Conservation (phyloP, 2,797 vertebrate species). For the Masticophis lateralis region DNA sequence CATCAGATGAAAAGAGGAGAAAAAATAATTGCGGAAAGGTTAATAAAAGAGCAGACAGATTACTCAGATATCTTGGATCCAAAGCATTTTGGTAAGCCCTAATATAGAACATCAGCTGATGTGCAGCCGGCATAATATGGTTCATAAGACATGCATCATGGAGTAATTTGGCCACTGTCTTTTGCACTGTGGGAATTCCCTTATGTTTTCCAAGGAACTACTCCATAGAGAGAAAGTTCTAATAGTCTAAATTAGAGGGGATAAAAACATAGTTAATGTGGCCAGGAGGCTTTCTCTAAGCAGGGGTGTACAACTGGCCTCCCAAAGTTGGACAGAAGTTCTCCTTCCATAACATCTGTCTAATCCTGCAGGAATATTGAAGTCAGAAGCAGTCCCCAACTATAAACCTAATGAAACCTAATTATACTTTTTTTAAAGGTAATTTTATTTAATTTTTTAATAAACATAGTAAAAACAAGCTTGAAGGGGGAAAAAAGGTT, state of each 20-base stretch:
- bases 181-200: neutral
- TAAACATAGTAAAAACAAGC: neutral
- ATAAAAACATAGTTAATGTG: neutral
- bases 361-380: neutral
- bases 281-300: neutral
- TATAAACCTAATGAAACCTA: neutral
- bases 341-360: neutral
- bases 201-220: neutral
- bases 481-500: neutral
- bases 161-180: neutral
- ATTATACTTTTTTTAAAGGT: neutral
- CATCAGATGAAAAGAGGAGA: neutral
- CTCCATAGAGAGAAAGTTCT: neutral
- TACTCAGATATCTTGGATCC: neutral
- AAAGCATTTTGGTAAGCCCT: neutral
- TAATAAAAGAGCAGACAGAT: neutral
- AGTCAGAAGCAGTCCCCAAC: neutral
- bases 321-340: neutral
- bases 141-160: neutral
- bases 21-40: neutral
- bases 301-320: neutral
- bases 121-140: neutral
- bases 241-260: neutral
- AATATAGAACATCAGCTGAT: neutral
- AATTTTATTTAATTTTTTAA: neutral